phyloP scores from a whole-genome alignment of 2,888 invertebrate genomes.

The Eupithecia subfuscata region DNA sequence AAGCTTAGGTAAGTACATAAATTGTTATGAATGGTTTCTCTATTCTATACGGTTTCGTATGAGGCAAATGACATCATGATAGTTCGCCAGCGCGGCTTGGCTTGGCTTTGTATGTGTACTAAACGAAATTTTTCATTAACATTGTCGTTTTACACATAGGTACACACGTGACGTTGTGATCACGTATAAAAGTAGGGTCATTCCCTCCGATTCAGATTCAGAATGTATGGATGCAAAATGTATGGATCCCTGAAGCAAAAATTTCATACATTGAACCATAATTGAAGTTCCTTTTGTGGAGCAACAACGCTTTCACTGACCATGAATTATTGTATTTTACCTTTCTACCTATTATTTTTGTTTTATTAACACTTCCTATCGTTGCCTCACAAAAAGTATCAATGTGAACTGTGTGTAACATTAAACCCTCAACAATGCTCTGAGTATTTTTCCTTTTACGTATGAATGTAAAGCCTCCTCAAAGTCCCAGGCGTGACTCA shows the following conservation, averaged over 20 bases:
- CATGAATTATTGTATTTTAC: neutral
- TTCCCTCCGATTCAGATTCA: neutral
- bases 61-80: neutral
- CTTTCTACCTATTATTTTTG: neutral
- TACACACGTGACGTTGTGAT: neutral
- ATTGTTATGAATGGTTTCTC: neutral
- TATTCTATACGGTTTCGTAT: neutral
- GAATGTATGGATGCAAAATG: neutral
- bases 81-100: neutral
- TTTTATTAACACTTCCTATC: neutral
- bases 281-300: neutral
- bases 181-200: neutral
- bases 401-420: neutral
- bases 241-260: neutral
- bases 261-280: neutral
- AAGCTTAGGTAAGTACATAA: neutral
- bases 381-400: neutral
- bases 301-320: neutral
- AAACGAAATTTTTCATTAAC: neutral
- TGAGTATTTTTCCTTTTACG: neutral
- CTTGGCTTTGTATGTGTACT: neutral
- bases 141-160: neutral
- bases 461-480: neutral
- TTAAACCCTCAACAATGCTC: neutral
- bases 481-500: neutral